phyloP scores from a whole-genome alignment of 2,113 vertebrate species.

The Varanus komodoensis region DNA sequence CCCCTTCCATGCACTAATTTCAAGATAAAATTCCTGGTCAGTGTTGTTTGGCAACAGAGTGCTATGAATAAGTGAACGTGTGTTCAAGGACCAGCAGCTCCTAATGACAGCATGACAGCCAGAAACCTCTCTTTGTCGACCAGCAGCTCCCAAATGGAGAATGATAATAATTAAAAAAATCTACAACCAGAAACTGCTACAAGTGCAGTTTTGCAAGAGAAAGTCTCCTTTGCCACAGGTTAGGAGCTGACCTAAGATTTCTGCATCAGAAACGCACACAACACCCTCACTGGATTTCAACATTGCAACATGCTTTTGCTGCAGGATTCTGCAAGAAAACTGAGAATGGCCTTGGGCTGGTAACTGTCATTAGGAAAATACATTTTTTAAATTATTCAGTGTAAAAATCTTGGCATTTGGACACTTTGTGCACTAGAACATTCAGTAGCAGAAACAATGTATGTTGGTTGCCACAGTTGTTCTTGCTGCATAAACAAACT shows the following conservation, averaged over 20 bases:
- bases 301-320: constrained; percentile 11
- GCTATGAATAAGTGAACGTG: neutral
- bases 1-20: neutral
- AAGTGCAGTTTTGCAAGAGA: neutral
- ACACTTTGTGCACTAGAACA: constrained; percentile 14
- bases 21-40: neutral
- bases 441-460: neutral
- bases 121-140: constrained; percentile 51
- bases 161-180: constrained; percentile 22
- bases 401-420: constrained; percentile 29
- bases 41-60: neutral
- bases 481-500: neutral
- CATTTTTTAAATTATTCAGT: constrained; percentile 15
- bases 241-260: constrained; percentile 9
- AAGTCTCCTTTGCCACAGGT: neutral
- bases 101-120: constrained; percentile 45
- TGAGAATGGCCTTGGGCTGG: neutral
- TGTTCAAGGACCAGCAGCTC: neutral
- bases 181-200: constrained; percentile 42
- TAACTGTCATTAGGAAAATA: constrained; percentile 14
- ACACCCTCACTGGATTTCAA: neutral
- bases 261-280: neutral
- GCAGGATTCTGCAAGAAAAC: constrained; percentile 17
- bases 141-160: constrained; percentile 61
- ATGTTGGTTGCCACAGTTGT: neutral